Evolutionary conservation across 2,797 vertebrate genomes (phyloP).

Genomic region (Meriones psammophilus): DNA sequence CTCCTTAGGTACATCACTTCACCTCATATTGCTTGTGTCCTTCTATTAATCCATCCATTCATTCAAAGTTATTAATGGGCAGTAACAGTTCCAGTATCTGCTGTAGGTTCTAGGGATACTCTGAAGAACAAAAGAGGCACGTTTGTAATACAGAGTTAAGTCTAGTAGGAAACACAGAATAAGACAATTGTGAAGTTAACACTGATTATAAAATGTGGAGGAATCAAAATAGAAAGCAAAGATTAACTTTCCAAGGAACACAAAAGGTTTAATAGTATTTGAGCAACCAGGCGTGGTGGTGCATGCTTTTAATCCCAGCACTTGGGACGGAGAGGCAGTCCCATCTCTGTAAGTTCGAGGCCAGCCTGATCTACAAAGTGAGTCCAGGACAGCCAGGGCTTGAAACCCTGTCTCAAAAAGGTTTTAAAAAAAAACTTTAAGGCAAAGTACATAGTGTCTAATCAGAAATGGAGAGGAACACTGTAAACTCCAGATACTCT

Average conservation of each 20-base stretch:
- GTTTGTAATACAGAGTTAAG: neutral
- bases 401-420: no score
- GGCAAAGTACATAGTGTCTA: neutral
- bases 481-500: neutral
- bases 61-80: neutral
- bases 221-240: slow-evolving; percentile 21
- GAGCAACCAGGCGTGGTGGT: neutral
- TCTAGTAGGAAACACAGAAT: neutral
- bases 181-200: neutral
- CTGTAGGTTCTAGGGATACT: neutral
- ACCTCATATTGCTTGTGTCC: neutral
- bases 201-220: slow-evolving; percentile 8
- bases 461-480: neutral
- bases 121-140: neutral
- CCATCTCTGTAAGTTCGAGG: no score
- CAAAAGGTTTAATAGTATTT: neutral
- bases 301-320: no score
- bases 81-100: neutral
- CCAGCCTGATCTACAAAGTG: no score
- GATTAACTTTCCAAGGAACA: neutral
- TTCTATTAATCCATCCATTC: neutral
- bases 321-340: no score
- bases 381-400: no score
- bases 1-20: neutral
- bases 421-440: no score